Conservation (phyloP, 37 sponge, comb jelly and placozoan species). For the Hexactinellida sp. region DNA sequence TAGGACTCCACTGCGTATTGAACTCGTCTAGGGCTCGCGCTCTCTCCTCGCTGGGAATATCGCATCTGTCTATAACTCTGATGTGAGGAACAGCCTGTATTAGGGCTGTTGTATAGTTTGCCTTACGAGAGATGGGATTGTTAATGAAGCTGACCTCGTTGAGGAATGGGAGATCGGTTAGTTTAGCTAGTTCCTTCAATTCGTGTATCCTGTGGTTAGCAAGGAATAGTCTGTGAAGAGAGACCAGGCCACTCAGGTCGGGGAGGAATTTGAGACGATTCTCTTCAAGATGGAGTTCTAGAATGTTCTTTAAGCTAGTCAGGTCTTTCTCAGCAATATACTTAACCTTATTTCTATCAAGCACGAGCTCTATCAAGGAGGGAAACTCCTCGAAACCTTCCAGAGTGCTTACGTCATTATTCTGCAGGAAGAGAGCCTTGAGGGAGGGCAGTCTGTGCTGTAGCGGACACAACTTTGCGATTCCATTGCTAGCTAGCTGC, state of each 20-base stretch:
- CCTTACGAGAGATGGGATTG: not conserved
- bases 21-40: not conserved
- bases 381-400: slow-evolving; percentile 58
- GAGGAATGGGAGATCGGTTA: not conserved
- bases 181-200: not conserved
- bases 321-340: not conserved
- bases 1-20: not conserved
- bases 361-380: slow-evolving; percentile 60
- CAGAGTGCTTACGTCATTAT: slow-evolving; percentile 27
- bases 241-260: not conserved
- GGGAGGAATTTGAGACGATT: not conserved
- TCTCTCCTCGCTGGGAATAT: not conserved
- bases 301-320: not conserved
- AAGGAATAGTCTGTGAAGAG: not conserved
- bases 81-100: not conserved
- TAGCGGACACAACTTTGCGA: slow-evolving; percentile 38
- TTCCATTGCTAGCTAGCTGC: slow-evolving; percentile 89
- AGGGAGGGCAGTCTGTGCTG: slow-evolving; percentile 58
- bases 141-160: not conserved
- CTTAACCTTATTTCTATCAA: slow-evolving; percentile 87
- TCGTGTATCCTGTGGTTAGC: not conserved
- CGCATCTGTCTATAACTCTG: not conserved
- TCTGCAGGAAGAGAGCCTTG: slow-evolving; percentile 88
- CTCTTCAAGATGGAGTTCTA: not conserved
- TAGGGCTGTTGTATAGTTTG: not conserved